phyloP scores from a whole-genome alignment of 2,888 invertebrate genomes.

The Aleiodes leptofemur region DNA sequence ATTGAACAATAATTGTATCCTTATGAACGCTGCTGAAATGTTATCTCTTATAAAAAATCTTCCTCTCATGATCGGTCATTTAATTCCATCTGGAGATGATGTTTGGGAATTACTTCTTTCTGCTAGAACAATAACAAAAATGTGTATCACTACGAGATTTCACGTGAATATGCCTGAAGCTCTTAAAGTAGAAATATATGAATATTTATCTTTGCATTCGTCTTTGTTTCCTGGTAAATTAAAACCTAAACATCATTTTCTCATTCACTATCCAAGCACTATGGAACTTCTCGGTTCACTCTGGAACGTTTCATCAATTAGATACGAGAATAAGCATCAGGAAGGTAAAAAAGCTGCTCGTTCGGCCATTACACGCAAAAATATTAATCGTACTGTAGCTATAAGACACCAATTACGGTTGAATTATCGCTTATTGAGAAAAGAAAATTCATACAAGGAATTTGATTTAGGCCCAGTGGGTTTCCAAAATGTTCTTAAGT shows the following conservation, averaged over 20 bases:
- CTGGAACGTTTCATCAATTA: conserved; percentile 35
- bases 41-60: conserved; percentile 19
- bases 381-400: conserved; percentile 27
- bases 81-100: conserved; percentile 15
- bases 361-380: conserved; percentile 33
- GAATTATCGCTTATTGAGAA: conserved; percentile 9
- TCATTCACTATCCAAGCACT: conserved; percentile 22
- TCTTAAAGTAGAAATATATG: background rate
- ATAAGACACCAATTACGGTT: conserved; percentile 24
- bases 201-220: conserved; percentile 8
- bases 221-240: conserved; percentile 18
- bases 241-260: conserved; percentile 36
- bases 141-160: conserved; percentile 7
- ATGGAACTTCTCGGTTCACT: conserved; percentile 19
- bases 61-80: conserved; percentile 25
- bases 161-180: conserved; percentile 3
- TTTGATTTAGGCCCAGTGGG: conserved; percentile 12
- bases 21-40: conserved; percentile 38
- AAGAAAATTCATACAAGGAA: background rate
- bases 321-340: conserved; percentile 36
- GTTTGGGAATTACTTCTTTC: conserved; percentile 22
- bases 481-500: background rate
- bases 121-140: conserved; percentile 14
- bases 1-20: conserved; percentile 19
- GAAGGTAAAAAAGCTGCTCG: conserved; percentile 34